Base-by-base conservation (phyloP, 1,140 invertebrate species). In the Drusus annulatus region DNA sequence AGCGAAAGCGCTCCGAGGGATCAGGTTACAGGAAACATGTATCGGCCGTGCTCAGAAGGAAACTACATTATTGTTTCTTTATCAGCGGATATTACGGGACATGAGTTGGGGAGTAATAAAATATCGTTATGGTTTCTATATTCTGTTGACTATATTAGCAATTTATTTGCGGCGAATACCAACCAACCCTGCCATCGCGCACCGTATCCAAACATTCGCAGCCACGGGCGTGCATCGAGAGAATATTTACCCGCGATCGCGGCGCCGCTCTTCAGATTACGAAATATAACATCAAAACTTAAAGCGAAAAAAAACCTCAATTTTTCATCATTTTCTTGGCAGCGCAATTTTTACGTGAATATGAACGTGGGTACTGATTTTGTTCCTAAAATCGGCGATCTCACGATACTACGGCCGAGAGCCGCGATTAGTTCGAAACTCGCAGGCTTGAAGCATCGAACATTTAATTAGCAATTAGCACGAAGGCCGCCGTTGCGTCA, bases 111-210 rank as follows among this genome's bases (percentile, higher is more conserved):
- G n/a, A 31, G 36, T 82, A 82, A 82, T 80, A 82, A 80, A 82
- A 82, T 80, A 75, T 80, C 81, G 81, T 82, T 82, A 82, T 76
- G 78, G 71, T 79, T 76, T 80, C 78, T 75, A 54, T 52, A 74
- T 65, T 68, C 80, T 68, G 78, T 82, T 82, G 77, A 62, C 78
- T 73, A 80, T 65, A 82, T 82, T 82, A 82, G 81, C 68, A 74
- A 79, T 82, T 82, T 82, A 82, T 82, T 82, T 80, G 76, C 58
- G 76, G 78, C 78, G 54, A 21, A 74, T 52, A 45, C 36, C 8
- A 45, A 45, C 36, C 36, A 16, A 65, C 76, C 51, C 75, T 45
- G 21, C 15, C 51, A 45, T 54, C 31, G 31, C 31, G 31, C 6
- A 45, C 10, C 36, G 51, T 79, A 60, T 77, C 19, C 58, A 76